These are phyloP conservation scores for Celastrina argiolus DNA, from an alignment of 2,888 invertebrate genomes.

Conservation along the genomic window DNA sequence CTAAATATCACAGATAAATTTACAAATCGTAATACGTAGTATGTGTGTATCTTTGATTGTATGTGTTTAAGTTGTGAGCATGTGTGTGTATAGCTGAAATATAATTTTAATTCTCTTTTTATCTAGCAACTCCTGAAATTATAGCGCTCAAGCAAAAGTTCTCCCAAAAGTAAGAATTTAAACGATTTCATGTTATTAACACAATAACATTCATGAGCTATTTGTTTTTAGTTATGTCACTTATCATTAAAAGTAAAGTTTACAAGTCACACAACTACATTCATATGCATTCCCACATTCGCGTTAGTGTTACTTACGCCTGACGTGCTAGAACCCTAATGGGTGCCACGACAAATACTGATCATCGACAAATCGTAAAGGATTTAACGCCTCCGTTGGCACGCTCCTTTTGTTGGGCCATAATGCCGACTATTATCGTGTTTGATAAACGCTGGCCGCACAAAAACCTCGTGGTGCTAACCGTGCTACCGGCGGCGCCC, in stretches of 20 bases:
- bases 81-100: constrained; percentile 41
- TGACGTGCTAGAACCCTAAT: constrained; percentile 39
- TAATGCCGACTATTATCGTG: constrained; percentile 76
- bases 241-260: background rate
- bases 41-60: constrained; percentile 55
- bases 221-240: background rate
- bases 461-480: constrained; percentile 68
- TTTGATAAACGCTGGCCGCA: constrained; percentile 73
- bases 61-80: constrained; percentile 63
- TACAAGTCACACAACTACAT: background rate
- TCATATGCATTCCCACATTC: background rate
- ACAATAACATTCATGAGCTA: background rate
- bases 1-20: constrained; percentile 73
- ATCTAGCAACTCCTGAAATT: background rate
- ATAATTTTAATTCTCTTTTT: background rate
- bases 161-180: background rate
- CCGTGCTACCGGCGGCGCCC: constrained; percentile 70
- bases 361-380: constrained; percentile 74
- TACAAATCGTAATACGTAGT: constrained; percentile 54
- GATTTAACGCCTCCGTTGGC: constrained; percentile 78
- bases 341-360: constrained; percentile 68
- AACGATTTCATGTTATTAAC: background rate
- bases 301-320: constrained; percentile 28
- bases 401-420: constrained; percentile 74
- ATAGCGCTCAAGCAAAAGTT: background rate